Evolutionary conservation across 2,797 vertebrate species (phyloP).

Genomic region (Euthynnus affinis): DNA sequence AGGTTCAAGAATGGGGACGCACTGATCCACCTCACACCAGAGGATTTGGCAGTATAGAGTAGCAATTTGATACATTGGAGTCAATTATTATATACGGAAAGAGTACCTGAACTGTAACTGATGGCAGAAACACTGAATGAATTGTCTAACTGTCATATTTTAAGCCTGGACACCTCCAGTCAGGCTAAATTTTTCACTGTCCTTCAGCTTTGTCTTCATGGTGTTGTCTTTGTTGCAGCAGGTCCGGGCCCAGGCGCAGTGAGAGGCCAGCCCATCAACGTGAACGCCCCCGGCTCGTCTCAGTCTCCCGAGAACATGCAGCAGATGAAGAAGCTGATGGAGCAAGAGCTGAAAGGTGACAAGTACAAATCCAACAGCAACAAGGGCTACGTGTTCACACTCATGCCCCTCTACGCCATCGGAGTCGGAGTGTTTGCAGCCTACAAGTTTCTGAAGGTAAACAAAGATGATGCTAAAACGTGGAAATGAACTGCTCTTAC

Average conservation of each 20-base stretch:
- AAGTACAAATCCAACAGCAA: slow-evolving; percentile 86
- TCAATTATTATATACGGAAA: too few relatives aligned
- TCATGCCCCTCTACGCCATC: slow-evolving; percentile 93
- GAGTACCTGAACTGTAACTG: too few relatives aligned
- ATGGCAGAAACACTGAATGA: too few relatives aligned
- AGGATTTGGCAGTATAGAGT: too few relatives aligned
- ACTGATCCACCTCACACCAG: too few relatives aligned
- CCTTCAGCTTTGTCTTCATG: too few relatives aligned
- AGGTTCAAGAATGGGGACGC: too few relatives aligned
- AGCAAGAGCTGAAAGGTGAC: slow-evolving; percentile 90
- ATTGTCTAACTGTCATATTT: too few relatives aligned
- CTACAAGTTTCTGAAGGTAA: slow-evolving; percentile 93
- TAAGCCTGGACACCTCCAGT: too few relatives aligned
- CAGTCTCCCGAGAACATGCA: slow-evolving; percentile 84
- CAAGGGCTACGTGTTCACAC: slow-evolving; percentile 92
- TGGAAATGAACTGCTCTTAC: too few relatives aligned
- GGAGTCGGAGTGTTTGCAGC: slow-evolving; percentile 92
- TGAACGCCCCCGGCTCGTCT: slow-evolving; percentile 71
- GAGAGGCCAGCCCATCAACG: slow-evolving; percentile 68
- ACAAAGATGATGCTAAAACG: too few relatives aligned
- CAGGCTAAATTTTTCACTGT: not conserved
- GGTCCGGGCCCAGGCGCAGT: slow-evolving; percentile 64
- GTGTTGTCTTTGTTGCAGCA: slow-evolving; percentile 6
- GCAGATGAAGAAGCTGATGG: slow-evolving; percentile 91
- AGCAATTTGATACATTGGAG: too few relatives aligned